Evolutionary conservation across 1,140 invertebrate genomes (phyloP), one percentile per base, ranked within the genome.

Genomic region (Cyphomyrmex costatus): DNA sequence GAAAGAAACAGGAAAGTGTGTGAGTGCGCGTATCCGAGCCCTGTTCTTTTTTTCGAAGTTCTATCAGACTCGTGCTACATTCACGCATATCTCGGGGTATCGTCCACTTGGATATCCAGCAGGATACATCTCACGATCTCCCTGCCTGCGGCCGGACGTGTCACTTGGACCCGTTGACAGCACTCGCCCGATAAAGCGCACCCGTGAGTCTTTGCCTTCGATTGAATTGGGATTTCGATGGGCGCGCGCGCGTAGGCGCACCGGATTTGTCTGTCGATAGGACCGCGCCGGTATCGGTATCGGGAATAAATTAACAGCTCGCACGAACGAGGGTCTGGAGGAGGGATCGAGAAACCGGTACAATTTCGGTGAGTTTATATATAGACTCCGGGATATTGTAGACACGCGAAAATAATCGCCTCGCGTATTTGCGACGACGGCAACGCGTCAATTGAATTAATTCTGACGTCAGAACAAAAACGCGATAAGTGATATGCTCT

Each of bases 151-250:
- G 58, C 49, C 58, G 86, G 42, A 88, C 51, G 68, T 76, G 42
- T 46, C 46, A 51, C 30, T 46, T 16, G 27, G 78, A 21, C 16
- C 76, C 71, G 80, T 76, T 88, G 86, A 88, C 87, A 58, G 66
- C 74, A 42, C 51, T 60, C 42, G 19, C 12, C 51, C 42, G 51
- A 65, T 61, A 80, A 68, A 89, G n/a, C 27, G 86, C 58, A 65
- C 42, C 74, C 82, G 88, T 89, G 82, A 89, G 88, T 89, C 53
- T 89, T 89, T 58, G 66, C 33, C 68, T 78, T 74, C 65, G 49
- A 63, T 51, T 80, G 24, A 77, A 85, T 85, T 78, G 65, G 51
- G 60, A 85, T 85, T 58, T 46, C 46, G 46, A 84, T 83, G 68
- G 24, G 68, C 68, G 27, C 68, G 42, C 68, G 56, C 33, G 68